Conservation (phyloP, 2,888 invertebrate species). For the Macrosiphum euphorbiae region DNA sequence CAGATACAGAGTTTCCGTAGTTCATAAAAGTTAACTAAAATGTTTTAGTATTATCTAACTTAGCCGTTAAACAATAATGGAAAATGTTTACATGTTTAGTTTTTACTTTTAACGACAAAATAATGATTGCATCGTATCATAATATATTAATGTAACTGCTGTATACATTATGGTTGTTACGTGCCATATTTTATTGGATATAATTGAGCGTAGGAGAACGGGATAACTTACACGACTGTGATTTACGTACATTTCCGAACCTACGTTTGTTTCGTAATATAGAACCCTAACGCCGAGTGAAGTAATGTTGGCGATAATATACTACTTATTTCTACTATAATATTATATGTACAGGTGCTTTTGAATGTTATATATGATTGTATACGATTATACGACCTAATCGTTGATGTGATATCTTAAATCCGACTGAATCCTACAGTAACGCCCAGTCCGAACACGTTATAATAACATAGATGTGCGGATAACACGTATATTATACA, state of each 20-base stretch:
- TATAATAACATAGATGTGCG: background rate
- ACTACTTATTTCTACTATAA: background rate
- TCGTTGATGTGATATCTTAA: constrained; percentile 12
- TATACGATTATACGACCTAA: background rate
- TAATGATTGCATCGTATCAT: background rate
- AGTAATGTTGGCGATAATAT: background rate
- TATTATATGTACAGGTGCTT: background rate
- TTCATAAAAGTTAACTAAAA: background rate
- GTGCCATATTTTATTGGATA: background rate
- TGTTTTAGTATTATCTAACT: background rate
- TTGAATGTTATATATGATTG: background rate
- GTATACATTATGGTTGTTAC: background rate
- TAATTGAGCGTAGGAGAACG: background rate
- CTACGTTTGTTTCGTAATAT: background rate
- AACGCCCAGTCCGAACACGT: constrained; percentile 46
- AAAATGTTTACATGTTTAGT: background rate
- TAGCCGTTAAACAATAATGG: background rate
- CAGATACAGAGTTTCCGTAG: background rate
- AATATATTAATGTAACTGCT: background rate
- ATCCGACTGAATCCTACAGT: constrained; percentile 7
- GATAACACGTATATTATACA: constrained; percentile 27
- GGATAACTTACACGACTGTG: background rate
- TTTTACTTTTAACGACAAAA: background rate
- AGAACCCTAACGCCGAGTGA: background rate
- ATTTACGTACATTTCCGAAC: background rate